Base-by-base conservation (phyloP, 2,888 invertebrate genomes). In the Drosophila limbata region DNA sequence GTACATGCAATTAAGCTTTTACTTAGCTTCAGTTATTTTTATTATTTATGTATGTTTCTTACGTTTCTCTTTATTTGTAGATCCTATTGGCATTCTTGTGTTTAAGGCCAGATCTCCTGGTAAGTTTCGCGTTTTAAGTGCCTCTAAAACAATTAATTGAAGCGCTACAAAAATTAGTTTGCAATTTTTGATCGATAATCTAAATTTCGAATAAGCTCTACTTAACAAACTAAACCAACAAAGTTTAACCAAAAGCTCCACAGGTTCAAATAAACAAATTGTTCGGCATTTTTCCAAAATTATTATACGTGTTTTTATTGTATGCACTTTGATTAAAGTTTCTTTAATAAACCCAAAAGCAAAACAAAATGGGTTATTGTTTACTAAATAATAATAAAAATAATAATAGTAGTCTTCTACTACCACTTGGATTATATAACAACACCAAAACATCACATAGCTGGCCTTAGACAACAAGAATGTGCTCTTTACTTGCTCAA, bases 81-180 rank as follows among this genome's bases (percentile, higher is more conserved):
- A 95, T 95, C 93, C 94, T 95, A 94, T 94, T 95, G 94, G 95
- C 95, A 94, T 95, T 95, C 94, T 94, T 95, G 94, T 95, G 94
- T 95, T 94, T 95, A 94, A 95, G 95, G 95, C 95, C 95, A 95
- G 95, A 95, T 94, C 94, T 95, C 93, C 94, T 95, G 95, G 95
- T 95, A 95, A 95, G 95, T 95, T 84, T 91, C 90, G 92, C 91
- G 92, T 88, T 88, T 84, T 83, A 89, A 90, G 84, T 89, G 88
- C 90, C 85, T 79, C 71, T 79, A 62, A 75, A 71, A 61, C 28
- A 55, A 66, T 61, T 61, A 59, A 69, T 62, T 59, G 69, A 75
- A 53, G 66, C 73, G 72, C 57, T 64, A 50, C 51, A 56, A 66
- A 66, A 62, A 57, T 13, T 64, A 57, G 59, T 35, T 63, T 45